A percentile compares a stretch with the other conserved stretches of the same genome.
Evolutionary conservation across 1,140 invertebrate species (phyloP).

Genomic region (Zaprionus inermis): DNA sequence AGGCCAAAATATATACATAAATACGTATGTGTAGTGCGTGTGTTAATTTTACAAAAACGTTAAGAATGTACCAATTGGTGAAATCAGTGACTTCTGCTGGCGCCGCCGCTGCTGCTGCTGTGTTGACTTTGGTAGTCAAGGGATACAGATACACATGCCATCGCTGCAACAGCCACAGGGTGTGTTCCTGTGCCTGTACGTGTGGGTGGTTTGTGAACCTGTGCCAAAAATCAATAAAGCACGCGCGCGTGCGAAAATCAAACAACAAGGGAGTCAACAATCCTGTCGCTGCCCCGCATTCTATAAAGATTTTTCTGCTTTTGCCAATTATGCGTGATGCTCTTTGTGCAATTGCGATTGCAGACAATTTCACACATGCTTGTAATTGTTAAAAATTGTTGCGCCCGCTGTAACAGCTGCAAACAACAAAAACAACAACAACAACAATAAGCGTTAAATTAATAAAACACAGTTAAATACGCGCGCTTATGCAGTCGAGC

Average conservation of each 20-base stretch:
- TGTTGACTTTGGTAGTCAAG: conserved; percentile 43
- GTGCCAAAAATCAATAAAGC: conserved; percentile 55
- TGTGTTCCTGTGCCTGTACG: conserved; percentile 52
- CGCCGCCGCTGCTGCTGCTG: conserved; percentile 7
- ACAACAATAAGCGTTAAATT: conserved; percentile 32
- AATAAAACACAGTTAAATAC: conserved; percentile 55
- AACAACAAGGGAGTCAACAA: conserved; percentile 27
- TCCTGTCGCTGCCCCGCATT: conserved; percentile 14
- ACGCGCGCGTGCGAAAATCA: conserved; percentile 47
- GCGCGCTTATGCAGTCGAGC: conserved; percentile 42
- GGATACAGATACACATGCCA: conserved; percentile 63
- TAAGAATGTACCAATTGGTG: background rate
- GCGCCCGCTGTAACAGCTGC: background rate
- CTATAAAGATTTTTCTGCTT: background rate
- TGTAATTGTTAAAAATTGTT: conserved; percentile 35
- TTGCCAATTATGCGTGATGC: conserved; percentile 24
- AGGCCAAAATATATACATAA: background rate
- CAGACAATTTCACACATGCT: conserved; percentile 45
- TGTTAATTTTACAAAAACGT: background rate
- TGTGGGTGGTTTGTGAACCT: conserved; percentile 27
- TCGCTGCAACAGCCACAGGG: conserved; percentile 46
- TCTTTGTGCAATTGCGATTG: conserved; percentile 37
- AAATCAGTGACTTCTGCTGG: too few relatives aligned
- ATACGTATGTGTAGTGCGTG: background rate
- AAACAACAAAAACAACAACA: conserved; percentile 5